Base-by-base conservation (phyloP, 2,888 invertebrate species). In the Agrotis clavis region DNA sequence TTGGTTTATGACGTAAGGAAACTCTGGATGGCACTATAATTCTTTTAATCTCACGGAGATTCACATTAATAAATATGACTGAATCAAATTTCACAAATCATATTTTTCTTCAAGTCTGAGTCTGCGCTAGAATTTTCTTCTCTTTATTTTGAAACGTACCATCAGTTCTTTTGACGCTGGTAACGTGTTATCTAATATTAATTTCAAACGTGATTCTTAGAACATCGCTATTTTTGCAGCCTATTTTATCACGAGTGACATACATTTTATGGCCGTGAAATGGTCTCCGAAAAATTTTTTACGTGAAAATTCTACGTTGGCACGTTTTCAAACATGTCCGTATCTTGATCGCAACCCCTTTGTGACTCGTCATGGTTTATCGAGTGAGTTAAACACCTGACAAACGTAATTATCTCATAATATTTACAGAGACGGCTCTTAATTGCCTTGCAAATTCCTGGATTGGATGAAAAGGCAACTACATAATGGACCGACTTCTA, bases 201-300 rank as follows among this genome's bases (percentile, higher is more conserved):
- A 57, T 57, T 82, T 82, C 76, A 85, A 84, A 87, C 82, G 76
- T 68, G 66, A 74, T 76, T 82, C 72, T 88, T 87, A 90, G 86
- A 83, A 71, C 89, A 92, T 86, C 76, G 86, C 84, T 94, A 93
- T 93, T 93, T 93, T 89, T 84, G 85, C 86, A 77, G 67, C 71
- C 71, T 87, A 84, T 83, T 90, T 92, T 91, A 91, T 92, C 88
- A 87, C 85, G 83, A 67, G 86, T 79, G 87, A 91, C 89, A 92
- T 90, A 88, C 89, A 92, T 92, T 92, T 92, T 92, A 92, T 91
- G 87, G 85, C 90, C 90, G 89, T 91, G 91, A 93, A 92, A 92
- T 90, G 76, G 84, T 90, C 86, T 89, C 74, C 80, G 83, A 92
- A 94, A 92, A 93, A 92, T 90, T 85, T 90, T 84, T 87, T 87